Base-by-base conservation (phyloP, 2,113 vertebrate genomes). In the Turnix velox region DNA sequence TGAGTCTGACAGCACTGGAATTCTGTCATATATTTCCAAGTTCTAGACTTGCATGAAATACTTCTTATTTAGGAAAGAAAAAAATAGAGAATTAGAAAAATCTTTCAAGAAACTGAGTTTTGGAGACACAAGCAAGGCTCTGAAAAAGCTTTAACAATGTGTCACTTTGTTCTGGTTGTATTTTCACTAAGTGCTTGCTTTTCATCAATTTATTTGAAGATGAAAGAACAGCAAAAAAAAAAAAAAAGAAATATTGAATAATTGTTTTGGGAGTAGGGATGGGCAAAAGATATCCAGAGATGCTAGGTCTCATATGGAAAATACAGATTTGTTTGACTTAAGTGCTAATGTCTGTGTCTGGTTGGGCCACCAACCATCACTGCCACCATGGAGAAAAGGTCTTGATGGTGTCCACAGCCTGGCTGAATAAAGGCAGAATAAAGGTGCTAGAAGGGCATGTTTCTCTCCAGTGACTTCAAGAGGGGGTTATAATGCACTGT, bases 11-110 rank as follows among this genome's bases (percentile, higher is more conserved):
- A 84, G 81, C 83, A 43, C 42, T 91, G 30, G 49, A 76, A 74
- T 74, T 92, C 86, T 87, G n/a, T 67, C 57, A 85, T 62, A 84
- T 57, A 69, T 83, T 85, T 65, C 40, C 52, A 89, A 66, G 66
- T 76, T 90, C 72, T 86, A 61, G 43, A 67, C 77, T 92, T 72
- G 52, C 68, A 84, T 90, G 40, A 33, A 80, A 88, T 71, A n/a
- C 12, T 54, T 90, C 25, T 8, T 40, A 40, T 75, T 92, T 67
- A 35, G 77, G 54, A 11, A 12, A 49, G 28, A 68, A 75, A 52
- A 33, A 20, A 72, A 16, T 6, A n/a, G n/a, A n/a, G n/a, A n/a
- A n/a, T 12, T 18, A 15, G 19, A 72, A 65, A 59, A 28, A 28
- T 77, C 31, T 61, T 80, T 59, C 3, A 3, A 84, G 83, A 57